Conservation (phyloP, 2,113 vertebrate genomes). For the Pygathrix nemaeus region DNA sequence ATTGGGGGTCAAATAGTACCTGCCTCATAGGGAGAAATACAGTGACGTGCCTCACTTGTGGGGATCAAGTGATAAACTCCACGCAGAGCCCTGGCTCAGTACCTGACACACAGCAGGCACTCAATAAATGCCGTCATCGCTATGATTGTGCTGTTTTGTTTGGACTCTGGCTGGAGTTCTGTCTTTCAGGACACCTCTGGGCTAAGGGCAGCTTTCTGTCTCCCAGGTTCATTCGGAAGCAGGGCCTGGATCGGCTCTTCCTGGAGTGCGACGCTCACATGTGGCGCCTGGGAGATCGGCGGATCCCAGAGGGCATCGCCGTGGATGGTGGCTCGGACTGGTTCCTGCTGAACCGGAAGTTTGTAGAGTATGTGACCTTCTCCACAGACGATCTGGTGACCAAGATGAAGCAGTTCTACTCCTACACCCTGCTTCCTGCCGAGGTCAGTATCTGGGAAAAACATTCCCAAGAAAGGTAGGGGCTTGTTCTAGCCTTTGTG, state of each 20-base stretch:
- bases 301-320: slow-evolving; percentile 95
- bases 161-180: not conserved
- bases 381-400: slow-evolving; percentile 94
- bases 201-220: not conserved
- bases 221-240: slow-evolving; percentile 96
- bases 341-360: slow-evolving; percentile 97
- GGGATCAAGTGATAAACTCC: not conserved
- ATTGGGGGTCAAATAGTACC: not conserved
- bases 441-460: slow-evolving; percentile 87
- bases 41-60: not conserved
- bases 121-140: rapidly evolving
- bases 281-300: slow-evolving; percentile 97
- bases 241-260: slow-evolving; percentile 97
- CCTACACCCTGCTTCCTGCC: slow-evolving; percentile 95
- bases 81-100: not conserved
- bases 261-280: slow-evolving; percentile 98
- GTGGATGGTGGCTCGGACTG: slow-evolving; percentile 98
- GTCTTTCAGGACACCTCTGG: not conserved
- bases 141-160: too few species aligned
- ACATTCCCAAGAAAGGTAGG: rapidly evolving
- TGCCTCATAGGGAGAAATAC: not conserved
- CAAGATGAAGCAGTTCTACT: slow-evolving; percentile 97
- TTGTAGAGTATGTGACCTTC: slow-evolving; percentile 96
- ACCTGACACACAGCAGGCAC: not conserved
- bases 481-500: not conserved